Percentiles rank a stretch among this genome's conserved stretches.
Evolutionary conservation across 2,888 invertebrate species (phyloP).

Genomic region (Onthophagus sagittarius): DNA sequence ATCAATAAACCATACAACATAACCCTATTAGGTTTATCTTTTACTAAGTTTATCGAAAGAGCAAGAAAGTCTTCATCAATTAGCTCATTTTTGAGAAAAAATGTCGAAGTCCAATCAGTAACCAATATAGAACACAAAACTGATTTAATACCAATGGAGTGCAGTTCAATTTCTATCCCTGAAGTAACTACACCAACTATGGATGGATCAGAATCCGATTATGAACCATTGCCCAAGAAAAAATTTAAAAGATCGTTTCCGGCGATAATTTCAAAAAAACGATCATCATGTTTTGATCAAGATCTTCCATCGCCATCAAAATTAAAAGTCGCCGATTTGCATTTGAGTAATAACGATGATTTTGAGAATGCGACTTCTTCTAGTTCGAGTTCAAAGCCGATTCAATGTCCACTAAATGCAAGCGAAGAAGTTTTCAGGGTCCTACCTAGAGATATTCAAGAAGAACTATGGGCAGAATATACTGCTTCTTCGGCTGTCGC

Average conservation of each 20-base stretch:
- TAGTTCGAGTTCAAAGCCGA: too few species aligned
- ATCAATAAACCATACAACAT: slow-evolving; percentile 73
- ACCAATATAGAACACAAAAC: slow-evolving; percentile 59
- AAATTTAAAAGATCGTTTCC: slow-evolving; percentile 45
- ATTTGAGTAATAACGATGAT: slow-evolving; percentile 48
- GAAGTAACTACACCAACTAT: slow-evolving; percentile 51
- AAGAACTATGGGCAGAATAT: slow-evolving; percentile 70
- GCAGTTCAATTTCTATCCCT: slow-evolving; percentile 19
- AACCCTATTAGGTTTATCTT: slow-evolving; percentile 74
- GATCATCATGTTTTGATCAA: slow-evolving; percentile 38
- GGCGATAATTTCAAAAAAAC: slow-evolving; percentile 51
- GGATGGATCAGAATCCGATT: slow-evolving; percentile 64
- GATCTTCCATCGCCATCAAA: slow-evolving; percentile 67
- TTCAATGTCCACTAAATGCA: slow-evolving; percentile 61
- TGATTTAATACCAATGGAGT: slow-evolving; percentile 29
- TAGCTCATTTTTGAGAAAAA: slow-evolving; percentile 70
- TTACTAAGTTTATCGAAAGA: slow-evolving; percentile 76
- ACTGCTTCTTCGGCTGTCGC: slow-evolving; percentile 34
- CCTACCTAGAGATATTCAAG: slow-evolving; percentile 67
- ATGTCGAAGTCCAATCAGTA: slow-evolving; percentile 74
- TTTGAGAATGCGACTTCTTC: too few species aligned
- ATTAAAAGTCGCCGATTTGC: slow-evolving; percentile 62
- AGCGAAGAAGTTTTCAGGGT: slow-evolving; percentile 68
- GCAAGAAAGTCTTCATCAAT: slow-evolving; percentile 65
- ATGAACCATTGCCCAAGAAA: slow-evolving; percentile 75